Evolutionary conservation across 2,113 vertebrate species (phyloP), one percentile per base, ranked within the genome.

Genomic region (Lophotis ruficrista): DNA sequence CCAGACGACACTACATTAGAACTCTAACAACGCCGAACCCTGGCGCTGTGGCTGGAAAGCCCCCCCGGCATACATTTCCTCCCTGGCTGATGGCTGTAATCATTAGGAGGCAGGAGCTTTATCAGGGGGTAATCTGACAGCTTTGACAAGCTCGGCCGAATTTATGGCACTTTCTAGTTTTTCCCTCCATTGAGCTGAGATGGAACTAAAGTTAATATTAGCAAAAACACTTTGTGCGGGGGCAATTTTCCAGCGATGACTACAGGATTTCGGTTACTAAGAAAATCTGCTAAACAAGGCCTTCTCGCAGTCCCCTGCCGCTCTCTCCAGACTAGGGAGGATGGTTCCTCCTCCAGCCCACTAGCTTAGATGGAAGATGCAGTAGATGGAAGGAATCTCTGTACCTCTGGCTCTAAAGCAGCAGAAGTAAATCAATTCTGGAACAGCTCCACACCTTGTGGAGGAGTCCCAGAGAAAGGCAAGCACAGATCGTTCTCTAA

Each of bases 161-260:
- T 96, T 96, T 85, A 94, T 89, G 94, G 76, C 82, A 90, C 89
- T 91, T 89, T 91, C 88, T 72, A 83, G 87, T 85, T 96, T 97
- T 95, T 92, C 87, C 81, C 73, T 95, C 93, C 84, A 87, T 75
- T 83, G 94, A 92, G 88, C 93, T 89, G 92, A 65, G 72, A 86
- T 85, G 89, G 95, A 94, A 87, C 89, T 87, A 56, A 96, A 97
- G 96, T 96, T 97, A 96, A 94, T 90, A 96, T 93, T 90, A 94
- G 88, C 83, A 91, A 96, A 93, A 94, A 25, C 69, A 60, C 41
- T 75, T 56, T 23, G 27, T 2, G 25, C 21, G 20, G 22, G 79
- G 76, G 56, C 69, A 83, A 65, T 94, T 84, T 95, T 75, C 92
- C 86, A 78, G 30, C 1, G 2, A 53, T 81, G 83, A 83, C 64